A percentile compares a stretch with the other conserved stretches of the same genome.
These are phyloP conservation scores for Myotis findleyi DNA, from an alignment of 2,797 vertebrate genomes.

Conservation along the genomic window DNA sequence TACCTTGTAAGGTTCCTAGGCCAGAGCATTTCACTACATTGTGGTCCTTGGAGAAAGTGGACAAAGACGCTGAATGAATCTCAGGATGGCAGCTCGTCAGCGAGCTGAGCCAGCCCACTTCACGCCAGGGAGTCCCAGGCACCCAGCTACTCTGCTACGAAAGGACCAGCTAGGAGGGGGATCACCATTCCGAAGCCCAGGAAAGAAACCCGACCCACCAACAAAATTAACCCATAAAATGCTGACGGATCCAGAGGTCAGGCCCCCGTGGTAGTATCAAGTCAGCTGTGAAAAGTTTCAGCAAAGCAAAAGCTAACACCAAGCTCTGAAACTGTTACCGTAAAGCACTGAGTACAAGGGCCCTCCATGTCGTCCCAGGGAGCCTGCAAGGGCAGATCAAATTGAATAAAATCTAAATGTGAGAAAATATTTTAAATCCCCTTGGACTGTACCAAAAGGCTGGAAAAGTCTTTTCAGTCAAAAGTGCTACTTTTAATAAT, in stretches of 20 bases:
- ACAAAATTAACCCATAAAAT: conserved; percentile 89
- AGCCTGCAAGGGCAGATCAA: background rate
- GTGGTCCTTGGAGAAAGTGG: conserved; percentile 82
- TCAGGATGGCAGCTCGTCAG: conserved; percentile 84
- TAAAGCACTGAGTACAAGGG: conserved; percentile 70
- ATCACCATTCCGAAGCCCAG: conserved; percentile 85
- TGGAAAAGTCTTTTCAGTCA: background rate
- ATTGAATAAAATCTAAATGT: background rate
- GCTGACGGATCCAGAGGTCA: conserved; percentile 84
- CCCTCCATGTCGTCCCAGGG: background rate
- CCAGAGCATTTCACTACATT: conserved; percentile 87
- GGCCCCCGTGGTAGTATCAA: conserved; percentile 73
- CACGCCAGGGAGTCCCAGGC: conserved; percentile 77
- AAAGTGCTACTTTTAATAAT: background rate
- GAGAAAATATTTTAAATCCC: conserved; percentile 13
- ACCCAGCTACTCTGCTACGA: conserved; percentile 79
- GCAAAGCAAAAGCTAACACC: conserved; percentile 70
- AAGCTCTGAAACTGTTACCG: conserved; percentile 71
- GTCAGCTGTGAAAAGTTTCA: conserved; percentile 85
- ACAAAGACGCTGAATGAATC: conserved; percentile 83
- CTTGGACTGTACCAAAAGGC: background rate
- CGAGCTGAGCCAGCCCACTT: conserved; percentile 71
- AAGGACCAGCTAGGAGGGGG: conserved; percentile 82
- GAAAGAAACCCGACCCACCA: conserved; percentile 89
- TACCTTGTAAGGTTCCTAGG: conserved; percentile 87